These are phyloP conservation scores for Chionomys nivalis DNA, from an alignment of 2,113 vertebrate species.

Conservation along the genomic window DNA sequence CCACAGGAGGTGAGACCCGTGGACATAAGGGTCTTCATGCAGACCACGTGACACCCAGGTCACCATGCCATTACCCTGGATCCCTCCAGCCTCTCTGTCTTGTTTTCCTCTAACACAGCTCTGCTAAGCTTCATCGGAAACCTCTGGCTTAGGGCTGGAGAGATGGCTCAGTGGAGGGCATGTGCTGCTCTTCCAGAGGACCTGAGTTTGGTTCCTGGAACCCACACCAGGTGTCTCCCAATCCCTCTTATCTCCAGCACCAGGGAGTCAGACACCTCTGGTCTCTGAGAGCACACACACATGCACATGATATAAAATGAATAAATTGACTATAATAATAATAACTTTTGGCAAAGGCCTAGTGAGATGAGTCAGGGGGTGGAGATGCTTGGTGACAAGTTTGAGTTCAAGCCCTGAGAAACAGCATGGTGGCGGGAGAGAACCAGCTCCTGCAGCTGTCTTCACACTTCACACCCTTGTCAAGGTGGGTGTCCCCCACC, in stretches of 20 bases:
- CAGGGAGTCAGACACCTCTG: not conserved
- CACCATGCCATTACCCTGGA: not conserved
- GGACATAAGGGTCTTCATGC: not conserved
- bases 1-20: no score
- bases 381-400: not conserved
- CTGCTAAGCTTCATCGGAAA: not conserved
- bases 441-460: no score
- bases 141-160: not conserved
- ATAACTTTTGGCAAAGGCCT: not conserved
- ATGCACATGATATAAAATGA: not conserved
- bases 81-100: not conserved
- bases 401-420: not conserved
- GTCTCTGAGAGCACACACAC: not conserved
- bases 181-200: not conserved
- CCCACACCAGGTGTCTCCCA: not conserved
- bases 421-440: not conserved
- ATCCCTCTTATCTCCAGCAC: not conserved
- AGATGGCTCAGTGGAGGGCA: not conserved
- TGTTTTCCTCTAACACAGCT: not conserved
- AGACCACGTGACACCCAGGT: not conserved
- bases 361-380: not conserved
- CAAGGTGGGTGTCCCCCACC: not conserved
- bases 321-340: not conserved
- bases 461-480: not conserved
- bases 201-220: not conserved